Percentiles rank a stretch among this genome's conserved stretches.
phyloP scores from a whole-genome alignment of 2,888 invertebrate genomes.

The Tenthredo amoena region DNA sequence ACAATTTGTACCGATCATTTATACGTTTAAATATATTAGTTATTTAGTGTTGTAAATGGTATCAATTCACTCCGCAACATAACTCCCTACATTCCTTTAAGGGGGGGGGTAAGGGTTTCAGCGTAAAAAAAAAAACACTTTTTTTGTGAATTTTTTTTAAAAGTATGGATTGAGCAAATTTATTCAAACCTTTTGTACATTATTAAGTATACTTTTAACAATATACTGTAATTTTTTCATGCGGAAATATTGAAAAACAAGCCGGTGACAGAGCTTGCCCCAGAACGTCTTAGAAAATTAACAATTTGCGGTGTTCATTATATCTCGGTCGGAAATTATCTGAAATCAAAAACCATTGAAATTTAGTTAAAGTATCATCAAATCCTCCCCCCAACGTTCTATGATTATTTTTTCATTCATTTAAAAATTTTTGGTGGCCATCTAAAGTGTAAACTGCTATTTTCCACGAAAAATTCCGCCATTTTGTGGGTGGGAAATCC shows the following conservation, averaged over 20 bases:
- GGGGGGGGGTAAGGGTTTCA: too few species aligned
- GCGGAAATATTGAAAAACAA: neutral
- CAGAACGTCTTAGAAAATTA: neutral
- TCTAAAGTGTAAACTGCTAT: conserved; percentile 27
- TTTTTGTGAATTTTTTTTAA: too few species aligned
- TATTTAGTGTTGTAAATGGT: too few species aligned
- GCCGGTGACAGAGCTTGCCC: neutral
- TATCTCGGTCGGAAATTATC: conserved; percentile 48
- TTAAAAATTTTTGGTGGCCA: conserved; percentile 21
- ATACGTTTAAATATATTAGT: too few species aligned
- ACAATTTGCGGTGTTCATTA: neutral
- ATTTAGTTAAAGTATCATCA: conserved; percentile 50
- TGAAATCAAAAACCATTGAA: conserved; percentile 46
- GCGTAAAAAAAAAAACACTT: too few species aligned
- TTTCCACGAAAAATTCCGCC: conserved; percentile 54
- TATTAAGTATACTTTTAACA: conserved; percentile 28
- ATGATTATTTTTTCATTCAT: conserved; percentile 20
- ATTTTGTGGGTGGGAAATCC: conserved; percentile 56
- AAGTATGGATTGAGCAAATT: neutral
- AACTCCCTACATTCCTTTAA: too few species aligned
- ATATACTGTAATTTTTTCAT: conserved; percentile 51
- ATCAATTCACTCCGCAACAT: too few species aligned
- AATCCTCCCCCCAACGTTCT: conserved; percentile 51
- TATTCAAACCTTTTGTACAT: neutral
- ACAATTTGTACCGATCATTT: too few species aligned